A percentile compares a stretch with the other conserved stretches of the same genome.
Evolutionary conservation across 1,140 invertebrate species (phyloP).

Genomic region (Doryteuthis pealeii): DNA sequence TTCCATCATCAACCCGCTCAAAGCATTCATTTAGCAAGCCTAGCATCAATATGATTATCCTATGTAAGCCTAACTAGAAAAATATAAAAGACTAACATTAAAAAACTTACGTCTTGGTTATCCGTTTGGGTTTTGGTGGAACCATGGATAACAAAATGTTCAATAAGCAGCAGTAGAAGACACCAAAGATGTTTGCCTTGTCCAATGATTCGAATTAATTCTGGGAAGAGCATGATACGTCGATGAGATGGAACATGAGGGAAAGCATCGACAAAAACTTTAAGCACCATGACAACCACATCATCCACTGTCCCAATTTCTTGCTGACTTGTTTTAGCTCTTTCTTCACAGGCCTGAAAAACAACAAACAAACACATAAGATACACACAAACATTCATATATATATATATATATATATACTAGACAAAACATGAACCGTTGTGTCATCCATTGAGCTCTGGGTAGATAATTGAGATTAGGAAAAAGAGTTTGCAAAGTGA

Average conservation of each 20-base stretch:
- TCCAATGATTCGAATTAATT: slow-evolving; percentile 74
- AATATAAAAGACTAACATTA: too few species aligned
- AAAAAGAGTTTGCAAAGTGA: too few species aligned
- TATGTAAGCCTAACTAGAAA: too few species aligned
- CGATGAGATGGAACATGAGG: slow-evolving; percentile 88
- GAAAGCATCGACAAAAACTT: slow-evolving; percentile 85
- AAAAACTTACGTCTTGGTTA: not conserved
- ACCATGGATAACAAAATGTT: slow-evolving; percentile 44
- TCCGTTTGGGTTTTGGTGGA: slow-evolving; percentile 12
- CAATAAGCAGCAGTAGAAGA: slow-evolving; percentile 55
- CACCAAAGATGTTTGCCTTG: slow-evolving; percentile 73
- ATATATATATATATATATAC: too few species aligned
- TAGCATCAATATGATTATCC: too few species aligned
- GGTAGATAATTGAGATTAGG: too few species aligned
- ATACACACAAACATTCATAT: too few species aligned
- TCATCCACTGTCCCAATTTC: slow-evolving; percentile 44
- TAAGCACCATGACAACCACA: slow-evolving; percentile 69
- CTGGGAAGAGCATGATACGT: slow-evolving; percentile 75
- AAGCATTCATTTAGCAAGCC: too few species aligned
- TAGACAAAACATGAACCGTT: too few species aligned
- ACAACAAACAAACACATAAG: not conserved
- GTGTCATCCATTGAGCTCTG: too few species aligned
- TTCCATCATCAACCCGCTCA: too few species aligned
- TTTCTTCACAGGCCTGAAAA: slow-evolving; percentile 45
- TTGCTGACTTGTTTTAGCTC: slow-evolving; percentile 13